Evolutionary conservation across 2,113 vertebrate species (phyloP), one percentile per base, ranked within the genome.

Genomic region (Papio anubis): DNA sequence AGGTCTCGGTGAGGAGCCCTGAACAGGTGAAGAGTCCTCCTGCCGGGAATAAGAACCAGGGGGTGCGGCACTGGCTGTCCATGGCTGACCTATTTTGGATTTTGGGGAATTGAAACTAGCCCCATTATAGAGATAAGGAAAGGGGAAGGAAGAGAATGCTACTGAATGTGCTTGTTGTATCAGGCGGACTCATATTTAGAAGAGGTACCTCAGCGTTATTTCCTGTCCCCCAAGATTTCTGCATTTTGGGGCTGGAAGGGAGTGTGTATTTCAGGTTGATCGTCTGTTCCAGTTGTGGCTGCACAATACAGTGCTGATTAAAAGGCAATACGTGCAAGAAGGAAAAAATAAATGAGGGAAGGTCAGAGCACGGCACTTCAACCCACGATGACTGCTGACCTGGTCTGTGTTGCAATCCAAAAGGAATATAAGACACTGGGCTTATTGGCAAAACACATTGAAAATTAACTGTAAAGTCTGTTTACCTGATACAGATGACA

Each of bases 191-290:
- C 6, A 17, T 18, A 13, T 55, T 30, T 14, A 52, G n/a, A 43
- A 8, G n/a, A 23, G 17, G 3, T 3, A 1, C 3, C 2, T 5
- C 21, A 0, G 10, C 10, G 1, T 6, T 1, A 2, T 18, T 35
- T 93, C 25, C 43, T 25, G 40, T 10, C 59, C 66, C 8, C 4
- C 0, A 11, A 25, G 55, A 20, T 21, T 32, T 23, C 88, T 1
- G 48, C 8, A 6, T 3, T 48, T 6, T 9, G 89, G 16, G 45
- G 59, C 35, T 12, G 10, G 52, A 66, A 80, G 40, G n/a, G 55
- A n/a, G 32, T 1, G 25, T 38, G 2, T 8, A 23, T 8, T 5
- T n/a, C 61, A 12, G 11, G 16, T 0, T 2, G 75, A 5, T 3
- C 0, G 0, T 17, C 30, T 48, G 17, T 52, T 30, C 64, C 43